Evolutionary conservation across 1,140 invertebrate species (phyloP), one percentile per base, ranked within the genome.

Genomic region (Lepidurus apus): DNA sequence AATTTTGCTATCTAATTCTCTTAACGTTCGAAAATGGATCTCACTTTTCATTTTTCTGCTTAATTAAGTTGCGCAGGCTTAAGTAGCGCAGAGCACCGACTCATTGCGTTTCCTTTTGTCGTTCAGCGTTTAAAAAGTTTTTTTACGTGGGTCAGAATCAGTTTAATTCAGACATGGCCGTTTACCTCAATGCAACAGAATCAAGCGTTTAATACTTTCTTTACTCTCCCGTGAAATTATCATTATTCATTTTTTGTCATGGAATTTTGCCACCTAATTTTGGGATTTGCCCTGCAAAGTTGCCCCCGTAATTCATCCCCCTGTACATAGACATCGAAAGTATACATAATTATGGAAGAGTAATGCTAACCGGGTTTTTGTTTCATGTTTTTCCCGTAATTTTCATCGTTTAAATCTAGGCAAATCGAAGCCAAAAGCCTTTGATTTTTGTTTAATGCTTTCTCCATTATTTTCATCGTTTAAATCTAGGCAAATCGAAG

Each of bases 161-260:
- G 53, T 65, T 65, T 47, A 7, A 13, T 65, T 65, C 53, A 21
- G 21, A 65, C 53, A 65, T 65, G 53, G 17, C 53, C 53, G 53
- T 65, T 65, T 65, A 65, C 53, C 53, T 65, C 53, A 65, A 65
- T 65, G 53, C 53, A 65, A 65, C 53, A 65, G 17, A 65, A 65
- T 65, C 53, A 65, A 65, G 53, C 21, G 53, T 65, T 65, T 65
- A 65, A 65, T 65, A 13, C 13, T 65, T 65, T 65, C 17, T 65
- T 65, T 34, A 4, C 34, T 65, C 53, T 7, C 53, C 53, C 9
- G 13, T 21, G 21, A n/a, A 65, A 13, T 65, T 65, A 65, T 65
- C 17, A 65, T 65, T 65, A 65, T 65, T 65, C 4, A n/a, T 65
- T 13, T 65, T 65, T 65, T 17, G 17, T 65, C 53, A 65, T n/a